A percentile compares a stretch with the other conserved stretches of the same genome.
Evolutionary conservation across 2,113 vertebrate species (phyloP).

Genomic region (Hyperoodon ampullatus): DNA sequence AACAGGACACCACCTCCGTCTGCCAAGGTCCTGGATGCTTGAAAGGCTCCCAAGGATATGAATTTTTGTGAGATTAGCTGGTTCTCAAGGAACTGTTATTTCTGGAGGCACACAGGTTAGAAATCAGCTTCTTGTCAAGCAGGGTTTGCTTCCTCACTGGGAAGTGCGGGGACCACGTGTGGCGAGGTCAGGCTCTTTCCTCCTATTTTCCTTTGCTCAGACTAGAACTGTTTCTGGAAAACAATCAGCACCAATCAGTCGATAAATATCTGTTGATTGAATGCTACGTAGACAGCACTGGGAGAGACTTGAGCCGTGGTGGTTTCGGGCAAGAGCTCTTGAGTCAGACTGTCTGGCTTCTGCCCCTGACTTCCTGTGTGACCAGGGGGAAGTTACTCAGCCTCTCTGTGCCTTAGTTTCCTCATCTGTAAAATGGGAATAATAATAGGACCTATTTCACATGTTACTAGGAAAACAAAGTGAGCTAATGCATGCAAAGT

Average conservation of each 20-base stretch:
- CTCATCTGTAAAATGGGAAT: background rate
- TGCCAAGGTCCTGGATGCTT: background rate
- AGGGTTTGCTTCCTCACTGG: background rate
- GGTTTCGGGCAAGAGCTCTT: background rate
- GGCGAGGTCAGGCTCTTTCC: background rate
- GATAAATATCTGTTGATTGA: background rate
- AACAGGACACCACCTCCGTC: no score
- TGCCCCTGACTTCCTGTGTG: background rate
- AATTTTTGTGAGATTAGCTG: background rate
- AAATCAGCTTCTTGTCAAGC: background rate
- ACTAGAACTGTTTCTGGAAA: background rate
- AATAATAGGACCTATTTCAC: background rate
- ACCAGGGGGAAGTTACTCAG: background rate
- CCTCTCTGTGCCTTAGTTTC: background rate
- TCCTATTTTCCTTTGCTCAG: background rate
- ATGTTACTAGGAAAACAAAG: background rate
- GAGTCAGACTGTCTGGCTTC: background rate
- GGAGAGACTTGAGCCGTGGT: background rate
- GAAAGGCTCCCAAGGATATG: background rate
- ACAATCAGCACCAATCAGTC: background rate
- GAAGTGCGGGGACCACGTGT: background rate
- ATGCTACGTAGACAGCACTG: background rate
- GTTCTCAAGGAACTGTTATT: background rate
- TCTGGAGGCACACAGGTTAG: background rate
- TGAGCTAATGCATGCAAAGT: background rate